phyloP scores from a whole-genome alignment of 2,888 invertebrate species.

The Lasioglossum oenotherae region DNA sequence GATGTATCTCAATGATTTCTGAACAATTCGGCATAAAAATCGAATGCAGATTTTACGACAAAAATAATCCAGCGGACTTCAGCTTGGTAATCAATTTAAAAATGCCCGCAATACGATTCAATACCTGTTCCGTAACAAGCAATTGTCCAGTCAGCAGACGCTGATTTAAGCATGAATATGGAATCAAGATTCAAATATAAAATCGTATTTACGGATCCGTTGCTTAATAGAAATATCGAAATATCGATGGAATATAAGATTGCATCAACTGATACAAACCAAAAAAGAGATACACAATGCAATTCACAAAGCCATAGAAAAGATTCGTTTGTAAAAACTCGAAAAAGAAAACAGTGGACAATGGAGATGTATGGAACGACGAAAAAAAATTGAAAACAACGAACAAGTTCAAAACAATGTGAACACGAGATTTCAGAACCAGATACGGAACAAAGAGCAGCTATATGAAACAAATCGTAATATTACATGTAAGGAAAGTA shows the following conservation, averaged over 20 bases:
- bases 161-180: background rate
- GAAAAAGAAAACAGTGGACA: background rate
- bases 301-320: background rate
- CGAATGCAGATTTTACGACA: background rate
- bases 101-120: background rate
- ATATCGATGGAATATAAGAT: background rate
- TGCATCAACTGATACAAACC: background rate
- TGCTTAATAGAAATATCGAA: background rate
- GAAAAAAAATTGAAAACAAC: background rate
- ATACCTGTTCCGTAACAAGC: background rate
- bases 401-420: background rate
- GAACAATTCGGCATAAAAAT: background rate
- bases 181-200: background rate
- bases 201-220: background rate
- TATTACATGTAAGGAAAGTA: too few relatives aligned
- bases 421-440: background rate
- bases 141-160: constrained; percentile 14
- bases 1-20: background rate
- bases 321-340: background rate
- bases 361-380: background rate
- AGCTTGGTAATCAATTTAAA: constrained; percentile 2
- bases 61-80: background rate
- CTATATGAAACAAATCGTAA: background rate
- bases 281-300: background rate
- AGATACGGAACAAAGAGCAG: background rate